phyloP scores from a whole-genome alignment of 2,113 vertebrate genomes.

The Sinocyclocheilus rhinocerous region DNA sequence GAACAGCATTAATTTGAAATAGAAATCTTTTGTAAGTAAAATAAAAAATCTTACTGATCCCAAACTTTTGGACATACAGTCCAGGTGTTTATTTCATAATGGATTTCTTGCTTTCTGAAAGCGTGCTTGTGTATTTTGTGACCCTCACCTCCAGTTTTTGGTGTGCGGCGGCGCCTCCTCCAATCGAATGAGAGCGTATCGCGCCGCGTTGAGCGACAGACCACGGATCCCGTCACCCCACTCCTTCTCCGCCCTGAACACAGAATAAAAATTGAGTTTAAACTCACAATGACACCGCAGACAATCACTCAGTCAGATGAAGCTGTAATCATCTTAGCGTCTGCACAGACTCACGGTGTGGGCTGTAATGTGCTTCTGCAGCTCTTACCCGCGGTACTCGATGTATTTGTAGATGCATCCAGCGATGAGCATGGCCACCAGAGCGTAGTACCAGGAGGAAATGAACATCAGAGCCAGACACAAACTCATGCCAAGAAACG shows the following conservation, averaged over 20 bases:
- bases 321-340: background rate
- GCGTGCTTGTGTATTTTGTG: background rate
- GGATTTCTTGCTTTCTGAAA: background rate
- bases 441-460: conserved; percentile 95
- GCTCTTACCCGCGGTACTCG: conserved; percentile 92
- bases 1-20: background rate
- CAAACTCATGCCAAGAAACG: conserved; percentile 96
- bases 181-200: conserved; percentile 90
- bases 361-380: background rate
- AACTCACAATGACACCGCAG: background rate
- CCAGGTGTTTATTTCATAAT: background rate
- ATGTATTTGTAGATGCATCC: conserved; percentile 98
- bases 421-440: conserved; percentile 90
- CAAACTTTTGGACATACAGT: background rate
- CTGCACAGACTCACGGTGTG: background rate
- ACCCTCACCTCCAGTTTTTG: conserved; percentile 93
- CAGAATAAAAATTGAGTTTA: background rate
- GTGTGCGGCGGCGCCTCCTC: conserved; percentile 92
- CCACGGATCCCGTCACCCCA: conserved; percentile 96
- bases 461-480: conserved; percentile 98
- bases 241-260: conserved; percentile 92
- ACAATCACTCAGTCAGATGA: background rate
- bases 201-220: conserved; percentile 91
- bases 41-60: too few species aligned
- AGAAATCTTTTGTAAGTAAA: background rate